These are phyloP conservation scores for Telenomus remus DNA, from an alignment of 1,140 invertebrate species.

Conservation along the genomic window DNA sequence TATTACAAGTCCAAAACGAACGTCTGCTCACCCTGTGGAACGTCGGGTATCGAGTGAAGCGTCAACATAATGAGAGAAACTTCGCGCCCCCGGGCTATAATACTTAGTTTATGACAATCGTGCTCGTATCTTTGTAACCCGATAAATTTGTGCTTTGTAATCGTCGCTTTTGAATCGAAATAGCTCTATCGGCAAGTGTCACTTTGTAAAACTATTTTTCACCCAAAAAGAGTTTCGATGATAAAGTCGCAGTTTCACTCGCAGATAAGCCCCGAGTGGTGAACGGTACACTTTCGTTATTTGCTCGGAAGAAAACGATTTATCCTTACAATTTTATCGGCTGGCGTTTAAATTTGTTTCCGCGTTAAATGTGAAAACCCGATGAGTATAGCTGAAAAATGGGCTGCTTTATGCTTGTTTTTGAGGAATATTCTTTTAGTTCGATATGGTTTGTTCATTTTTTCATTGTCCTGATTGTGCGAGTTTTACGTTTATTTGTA, in stretches of 20 bases:
- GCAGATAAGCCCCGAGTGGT: constrained; percentile 20
- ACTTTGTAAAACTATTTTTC: constrained; percentile 20
- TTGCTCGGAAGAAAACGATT: constrained; percentile 21
- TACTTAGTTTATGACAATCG: constrained; percentile 7
- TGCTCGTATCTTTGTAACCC: constrained; percentile 18
- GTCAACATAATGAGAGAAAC: constrained; percentile 44
- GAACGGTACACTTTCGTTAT: constrained; percentile 31
- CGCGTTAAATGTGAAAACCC: too few species aligned
- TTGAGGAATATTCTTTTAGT: too few species aligned
- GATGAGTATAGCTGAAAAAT: too few species aligned
- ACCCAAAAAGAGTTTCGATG: constrained; percentile 7
- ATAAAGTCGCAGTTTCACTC: constrained; percentile 41
- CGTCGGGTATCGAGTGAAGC: constrained; percentile 22
- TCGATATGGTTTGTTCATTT: too few species aligned
- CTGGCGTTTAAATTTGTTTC: background rate
- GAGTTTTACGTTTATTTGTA: too few species aligned
- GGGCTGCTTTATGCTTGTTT: too few species aligned
- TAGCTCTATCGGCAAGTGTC: constrained; percentile 6
- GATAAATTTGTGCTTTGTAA: constrained; percentile 25
- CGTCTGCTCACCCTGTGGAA: constrained; percentile 29
- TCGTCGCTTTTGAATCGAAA: background rate
- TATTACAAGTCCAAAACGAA: constrained; percentile 14
- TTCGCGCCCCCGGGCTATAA: constrained; percentile 11
- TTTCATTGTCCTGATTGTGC: too few species aligned
- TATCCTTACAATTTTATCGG: constrained; percentile 1